phyloP scores from a whole-genome alignment of 2,888 invertebrate genomes.

The Apodemia mormo region DNA sequence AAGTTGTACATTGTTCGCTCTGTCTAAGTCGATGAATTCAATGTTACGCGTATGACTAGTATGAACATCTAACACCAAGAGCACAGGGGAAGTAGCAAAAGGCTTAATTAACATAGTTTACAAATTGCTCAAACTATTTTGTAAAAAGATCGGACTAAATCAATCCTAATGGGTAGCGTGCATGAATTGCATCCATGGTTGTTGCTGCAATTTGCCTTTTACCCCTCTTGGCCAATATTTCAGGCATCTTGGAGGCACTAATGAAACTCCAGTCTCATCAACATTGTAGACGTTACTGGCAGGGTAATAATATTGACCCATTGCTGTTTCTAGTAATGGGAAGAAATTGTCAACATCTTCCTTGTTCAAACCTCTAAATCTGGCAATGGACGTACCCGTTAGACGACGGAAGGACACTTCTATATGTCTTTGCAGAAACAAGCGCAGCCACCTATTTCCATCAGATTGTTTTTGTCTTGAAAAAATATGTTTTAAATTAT shows the following conservation, averaged over 20 bases:
- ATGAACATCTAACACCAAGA: neutral
- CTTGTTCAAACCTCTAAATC: slow-evolving; percentile 23
- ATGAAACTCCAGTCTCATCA: slow-evolving; percentile 50
- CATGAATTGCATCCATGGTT: slow-evolving; percentile 13
- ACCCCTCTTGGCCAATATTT: slow-evolving; percentile 45
- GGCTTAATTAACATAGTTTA: neutral
- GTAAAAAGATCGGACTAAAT: too few relatives aligned
- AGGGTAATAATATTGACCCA: neutral
- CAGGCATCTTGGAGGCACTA: slow-evolving; percentile 44
- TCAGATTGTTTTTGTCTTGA: slow-evolving; percentile 24
- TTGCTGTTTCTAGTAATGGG: slow-evolving; percentile 23
- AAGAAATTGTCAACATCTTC: slow-evolving; percentile 25
- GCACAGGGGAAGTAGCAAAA: neutral
- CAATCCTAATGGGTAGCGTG: too few relatives aligned
- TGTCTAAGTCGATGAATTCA: too few relatives aligned
- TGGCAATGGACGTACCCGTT: slow-evolving; percentile 25
- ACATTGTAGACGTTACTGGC: slow-evolving; percentile 41
- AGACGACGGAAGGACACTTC: slow-evolving; percentile 29
- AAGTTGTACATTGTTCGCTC: neutral
- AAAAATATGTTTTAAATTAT: slow-evolving; percentile 24
- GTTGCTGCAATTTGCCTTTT: slow-evolving; percentile 46
- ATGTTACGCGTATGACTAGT: too few relatives aligned
- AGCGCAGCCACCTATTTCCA: slow-evolving; percentile 25
- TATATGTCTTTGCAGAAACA: slow-evolving; percentile 22
- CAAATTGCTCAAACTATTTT: neutral